Evolutionary conservation across 1,140 invertebrate species (phyloP).

Genomic region (Drosophila repletoides): DNA sequence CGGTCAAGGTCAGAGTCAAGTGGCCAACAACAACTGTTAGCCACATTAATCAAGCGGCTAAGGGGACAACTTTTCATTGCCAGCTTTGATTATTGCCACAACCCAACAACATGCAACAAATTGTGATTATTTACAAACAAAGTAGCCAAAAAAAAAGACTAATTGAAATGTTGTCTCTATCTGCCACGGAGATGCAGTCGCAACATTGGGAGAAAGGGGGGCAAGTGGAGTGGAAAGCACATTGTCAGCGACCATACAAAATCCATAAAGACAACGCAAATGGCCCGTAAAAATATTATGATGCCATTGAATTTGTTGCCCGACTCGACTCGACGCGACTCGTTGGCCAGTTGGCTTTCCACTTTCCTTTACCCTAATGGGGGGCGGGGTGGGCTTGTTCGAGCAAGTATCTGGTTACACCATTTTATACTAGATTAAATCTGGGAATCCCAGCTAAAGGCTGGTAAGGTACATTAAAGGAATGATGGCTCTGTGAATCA

Average conservation of each 20-base stretch:
- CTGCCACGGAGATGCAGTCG: background rate
- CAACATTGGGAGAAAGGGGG: background rate
- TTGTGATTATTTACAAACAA: conserved; percentile 65
- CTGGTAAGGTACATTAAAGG: too few species aligned
- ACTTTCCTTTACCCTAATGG: conserved; percentile 1
- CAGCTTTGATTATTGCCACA: conserved; percentile 65
- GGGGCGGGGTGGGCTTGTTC: too few species aligned
- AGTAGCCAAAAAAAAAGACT: conserved; percentile 52
- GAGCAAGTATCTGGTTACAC: too few species aligned
- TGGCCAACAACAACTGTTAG: conserved; percentile 35
- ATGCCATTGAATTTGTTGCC: conserved; percentile 54
- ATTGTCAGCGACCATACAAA: conserved; percentile 50
- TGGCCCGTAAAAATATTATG: conserved; percentile 76
- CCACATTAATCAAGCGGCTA: conserved; percentile 61
- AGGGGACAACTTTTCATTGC: conserved; percentile 52
- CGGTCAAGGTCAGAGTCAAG: conserved; percentile 60
- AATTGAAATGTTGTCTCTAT: conserved; percentile 38
- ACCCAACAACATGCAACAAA: conserved; percentile 57
- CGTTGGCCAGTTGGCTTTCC: conserved; percentile 1
- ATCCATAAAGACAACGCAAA: conserved; percentile 71
- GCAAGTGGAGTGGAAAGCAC: background rate
- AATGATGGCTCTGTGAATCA: too few species aligned
- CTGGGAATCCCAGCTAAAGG: too few species aligned
- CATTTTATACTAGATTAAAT: too few species aligned
- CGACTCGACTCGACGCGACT: too few species aligned